Base-by-base conservation (phyloP, 35 echinoderm and acorn worm species). In the Acanthaster planci region DNA sequence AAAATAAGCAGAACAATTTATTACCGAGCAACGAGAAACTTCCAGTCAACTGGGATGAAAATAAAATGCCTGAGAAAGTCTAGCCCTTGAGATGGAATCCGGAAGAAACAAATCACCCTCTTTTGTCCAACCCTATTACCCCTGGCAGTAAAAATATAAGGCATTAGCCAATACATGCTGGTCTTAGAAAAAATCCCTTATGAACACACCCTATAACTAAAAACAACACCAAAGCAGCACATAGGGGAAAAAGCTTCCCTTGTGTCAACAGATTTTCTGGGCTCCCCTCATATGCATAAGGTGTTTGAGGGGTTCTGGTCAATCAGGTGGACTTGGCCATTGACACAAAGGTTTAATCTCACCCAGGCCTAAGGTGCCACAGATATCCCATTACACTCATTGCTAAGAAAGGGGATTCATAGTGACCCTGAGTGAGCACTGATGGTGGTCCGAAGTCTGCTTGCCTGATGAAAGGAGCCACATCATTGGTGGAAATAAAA, bases 271-370 rank as follows among this genome's bases (percentile, higher is more conserved):
- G 14, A 72, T 34, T 47, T 47, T 12, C 12, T 4, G 30, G 26
- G 64, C 23, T 72, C 30, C 14, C 23, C 64, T 72, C 30, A 10
- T 72, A n/a, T n/a, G n/a, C 23, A 3, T 34, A 19, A 26, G 64
- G 34, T 72, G 64, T 72, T 72, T 31, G 26, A 31, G 64, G 26
- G 64, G 26, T 72, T 34, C 64, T 72, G 64, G 64, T 72, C 64
- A 72, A 72, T 47, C 19, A 72, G 14, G 18, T 72, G 64, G 30
- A 72, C 64, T 72, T 72, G 64, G 64, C 34, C 64, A 26, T 36
- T 72, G 64, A 72, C 64, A 72, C 64, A 72, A 72, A 72, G 34
- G 64, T 72, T 72, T 72, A 72, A n/a, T n/a, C n/a, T 72, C 64
- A 14, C 64, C 14, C 0, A 27, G 64, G 64, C 64, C 64, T 34